Conservation (phyloP, 2,113 vertebrate species). For the Laticauda colubrina region DNA sequence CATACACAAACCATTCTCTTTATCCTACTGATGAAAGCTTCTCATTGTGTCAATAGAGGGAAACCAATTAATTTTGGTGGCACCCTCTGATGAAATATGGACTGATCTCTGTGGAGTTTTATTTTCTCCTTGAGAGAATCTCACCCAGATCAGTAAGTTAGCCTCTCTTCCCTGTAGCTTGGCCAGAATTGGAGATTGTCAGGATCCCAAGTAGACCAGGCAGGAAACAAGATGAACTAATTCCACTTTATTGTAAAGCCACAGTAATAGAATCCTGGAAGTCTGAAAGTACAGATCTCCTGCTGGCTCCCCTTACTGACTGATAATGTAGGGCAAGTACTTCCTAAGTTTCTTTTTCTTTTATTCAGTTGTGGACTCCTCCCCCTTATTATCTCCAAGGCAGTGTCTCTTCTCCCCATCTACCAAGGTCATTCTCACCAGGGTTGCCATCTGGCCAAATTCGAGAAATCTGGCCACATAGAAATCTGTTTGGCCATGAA, state of each 20-base stretch:
- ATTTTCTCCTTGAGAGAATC: not conserved
- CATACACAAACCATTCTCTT: not conserved
- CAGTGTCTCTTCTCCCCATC: not conserved
- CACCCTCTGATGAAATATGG: not conserved
- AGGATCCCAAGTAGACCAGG: not conserved
- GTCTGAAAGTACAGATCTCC: not conserved
- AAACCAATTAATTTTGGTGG: not conserved
- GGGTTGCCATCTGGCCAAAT: too few species aligned
- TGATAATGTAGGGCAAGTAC: not conserved
- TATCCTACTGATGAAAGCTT: not conserved
- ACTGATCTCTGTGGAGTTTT: not conserved
- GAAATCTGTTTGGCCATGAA: too few species aligned
- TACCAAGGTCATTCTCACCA: not conserved
- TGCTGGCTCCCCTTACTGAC: not conserved
- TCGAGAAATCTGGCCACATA: too few species aligned
- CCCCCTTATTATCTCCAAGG: not conserved
- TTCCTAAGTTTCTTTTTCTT: not conserved
- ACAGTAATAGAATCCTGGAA: not conserved
- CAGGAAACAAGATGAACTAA: not conserved
- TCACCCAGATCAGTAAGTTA: not conserved
- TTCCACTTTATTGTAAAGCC: not conserved
- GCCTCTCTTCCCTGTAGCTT: not conserved
- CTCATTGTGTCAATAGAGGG: not conserved
- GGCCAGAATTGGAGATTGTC: not conserved
- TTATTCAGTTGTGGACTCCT: not conserved